Percentiles rank a stretch among this genome's conserved stretches.
Conservation (phyloP, 53 echinoderm and acorn worm genomes). For the Paelopatides confundens region DNA sequence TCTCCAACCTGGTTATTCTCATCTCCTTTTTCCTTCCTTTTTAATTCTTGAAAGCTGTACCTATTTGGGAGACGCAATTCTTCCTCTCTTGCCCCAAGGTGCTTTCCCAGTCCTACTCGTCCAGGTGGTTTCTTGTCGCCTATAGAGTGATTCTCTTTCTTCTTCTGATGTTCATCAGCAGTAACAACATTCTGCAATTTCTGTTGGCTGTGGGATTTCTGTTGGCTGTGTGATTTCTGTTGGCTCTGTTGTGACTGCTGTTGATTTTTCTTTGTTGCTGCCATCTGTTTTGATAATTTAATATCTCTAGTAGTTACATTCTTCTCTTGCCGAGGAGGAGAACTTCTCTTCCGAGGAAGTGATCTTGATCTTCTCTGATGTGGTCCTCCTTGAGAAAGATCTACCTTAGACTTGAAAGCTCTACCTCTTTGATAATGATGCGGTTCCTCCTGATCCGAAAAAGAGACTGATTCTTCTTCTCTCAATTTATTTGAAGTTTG, state of each 20-base stretch:
- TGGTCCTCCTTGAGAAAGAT: not conserved
- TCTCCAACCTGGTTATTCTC: not conserved
- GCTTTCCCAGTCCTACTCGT: not conserved
- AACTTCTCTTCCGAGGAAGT: constrained; percentile 2
- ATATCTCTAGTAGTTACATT: not conserved
- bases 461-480: constrained; percentile 7
- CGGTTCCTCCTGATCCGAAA: constrained; percentile 17
- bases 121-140: not conserved
- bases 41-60: not conserved
- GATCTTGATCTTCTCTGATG: constrained; percentile 1
- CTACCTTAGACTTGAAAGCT: too few relatives aligned
- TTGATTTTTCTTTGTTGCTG: not conserved
- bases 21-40: not conserved
- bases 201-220: not conserved
- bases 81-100: not conserved
- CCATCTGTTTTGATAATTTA: not conserved
- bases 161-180: not conserved
- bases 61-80: constrained; percentile 10
- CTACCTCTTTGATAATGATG: not conserved
- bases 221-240: too few relatives aligned
- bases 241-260: too few relatives aligned
- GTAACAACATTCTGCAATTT: not conserved
- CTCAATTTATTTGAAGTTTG: not conserved
- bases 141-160: not conserved
- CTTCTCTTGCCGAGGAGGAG: not conserved